A percentile compares a stretch with the other conserved stretches of the same genome.
These are phyloP conservation scores for Micrasema minimum DNA, from an alignment of 1,140 invertebrate species.

Conservation along the genomic window DNA sequence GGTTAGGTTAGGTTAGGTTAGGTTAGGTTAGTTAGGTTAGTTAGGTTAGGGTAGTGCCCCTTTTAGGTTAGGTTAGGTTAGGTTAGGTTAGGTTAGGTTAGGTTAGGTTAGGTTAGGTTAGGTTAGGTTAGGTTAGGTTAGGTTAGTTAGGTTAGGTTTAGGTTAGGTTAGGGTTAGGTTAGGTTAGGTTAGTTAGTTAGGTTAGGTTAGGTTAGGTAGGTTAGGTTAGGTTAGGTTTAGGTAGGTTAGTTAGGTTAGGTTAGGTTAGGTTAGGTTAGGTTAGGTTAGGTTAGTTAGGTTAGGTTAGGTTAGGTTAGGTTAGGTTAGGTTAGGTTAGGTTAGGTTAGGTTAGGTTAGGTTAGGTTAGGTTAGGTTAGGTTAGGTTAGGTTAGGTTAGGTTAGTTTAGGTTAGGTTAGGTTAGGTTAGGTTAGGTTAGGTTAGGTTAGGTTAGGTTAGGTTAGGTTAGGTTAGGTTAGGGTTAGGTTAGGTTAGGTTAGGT, in stretches of 20 bases:
- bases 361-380: slow-evolving; percentile 52
- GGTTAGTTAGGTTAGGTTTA: slow-evolving; percentile 31
- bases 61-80: slow-evolving; percentile 53
- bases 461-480: slow-evolving; percentile 51
- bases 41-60: too few species aligned
- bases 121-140: slow-evolving; percentile 44
- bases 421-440: slow-evolving; percentile 45
- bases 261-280: too few species aligned
- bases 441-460: slow-evolving; percentile 44
- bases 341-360: slow-evolving; percentile 51
- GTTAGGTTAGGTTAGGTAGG: slow-evolving; percentile 52
- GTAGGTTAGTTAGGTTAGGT: slow-evolving; percentile 49
- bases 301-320: too few species aligned
- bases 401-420: slow-evolving; percentile 51
- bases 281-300: too few species aligned
- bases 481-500: too few species aligned
- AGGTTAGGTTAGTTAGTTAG: slow-evolving; percentile 44
- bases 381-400: slow-evolving; percentile 42
- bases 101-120: slow-evolving; percentile 49
- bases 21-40: slow-evolving; percentile 55
- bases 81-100: slow-evolving; percentile 51
- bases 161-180: slow-evolving; percentile 53
- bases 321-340: slow-evolving; percentile 46
- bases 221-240: too few species aligned
- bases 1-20: slow-evolving; percentile 54